phyloP scores from a whole-genome alignment of 2,888 invertebrate species.

The Nipponacmea schrenckii region DNA sequence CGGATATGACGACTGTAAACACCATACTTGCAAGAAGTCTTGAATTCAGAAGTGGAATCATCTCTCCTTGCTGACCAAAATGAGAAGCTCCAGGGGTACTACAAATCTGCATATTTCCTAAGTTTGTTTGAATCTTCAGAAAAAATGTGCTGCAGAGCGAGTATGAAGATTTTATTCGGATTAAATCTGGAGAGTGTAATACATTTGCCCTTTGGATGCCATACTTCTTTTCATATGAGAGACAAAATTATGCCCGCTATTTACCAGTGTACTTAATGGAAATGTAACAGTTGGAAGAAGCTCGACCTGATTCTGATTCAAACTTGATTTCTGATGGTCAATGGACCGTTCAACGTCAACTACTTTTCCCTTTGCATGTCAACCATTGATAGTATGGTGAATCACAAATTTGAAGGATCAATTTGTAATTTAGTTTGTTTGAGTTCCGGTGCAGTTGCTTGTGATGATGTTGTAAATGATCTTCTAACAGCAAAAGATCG shows the following conservation, averaged over 20 bases:
- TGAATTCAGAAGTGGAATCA: no score
- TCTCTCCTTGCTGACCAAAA: no score
- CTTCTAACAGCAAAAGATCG: neutral
- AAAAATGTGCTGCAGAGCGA: no score
- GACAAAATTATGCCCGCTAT: no score
- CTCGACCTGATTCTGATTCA: neutral
- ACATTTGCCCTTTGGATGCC: conserved; percentile 25
- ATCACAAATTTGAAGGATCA: conserved; percentile 4
- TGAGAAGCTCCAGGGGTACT: neutral
- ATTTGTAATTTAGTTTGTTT: conserved; percentile 1
- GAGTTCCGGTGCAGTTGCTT: neutral
- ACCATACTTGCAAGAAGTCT: neutral
- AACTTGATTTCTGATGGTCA: no score
- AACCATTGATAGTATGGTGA: conserved; percentile 4
- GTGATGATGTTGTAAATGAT: neutral
- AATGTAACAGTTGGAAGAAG: neutral
- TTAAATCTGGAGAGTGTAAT: neutral
- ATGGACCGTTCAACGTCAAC: conserved; percentile 1
- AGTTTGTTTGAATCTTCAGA: no score
- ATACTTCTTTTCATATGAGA: neutral
- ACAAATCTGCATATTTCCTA: neutral
- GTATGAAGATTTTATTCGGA: no score
- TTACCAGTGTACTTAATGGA: conserved; percentile 21
- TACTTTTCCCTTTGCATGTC: neutral
- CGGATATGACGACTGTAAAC: neutral